These are phyloP conservation scores for Ctenodactylus gundi DNA, from an alignment of 2,113 vertebrate genomes.

Conservation along the genomic window DNA sequence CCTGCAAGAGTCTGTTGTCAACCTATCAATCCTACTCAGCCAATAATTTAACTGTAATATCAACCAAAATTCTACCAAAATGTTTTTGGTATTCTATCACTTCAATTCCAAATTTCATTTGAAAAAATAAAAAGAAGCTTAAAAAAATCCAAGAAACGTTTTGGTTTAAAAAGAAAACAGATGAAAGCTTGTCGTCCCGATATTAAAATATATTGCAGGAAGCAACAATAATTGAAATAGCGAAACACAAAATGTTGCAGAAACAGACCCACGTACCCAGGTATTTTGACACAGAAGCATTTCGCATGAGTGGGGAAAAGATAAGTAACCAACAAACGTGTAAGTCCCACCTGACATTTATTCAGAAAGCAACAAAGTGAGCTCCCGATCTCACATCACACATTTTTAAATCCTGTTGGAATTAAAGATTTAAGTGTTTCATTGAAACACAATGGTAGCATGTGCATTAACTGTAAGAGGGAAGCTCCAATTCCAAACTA, in stretches of 20 bases:
- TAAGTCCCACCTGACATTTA: background rate
- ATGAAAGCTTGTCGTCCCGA: background rate
- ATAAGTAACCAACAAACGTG: background rate
- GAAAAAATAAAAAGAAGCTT: background rate
- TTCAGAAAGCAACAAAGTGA: background rate
- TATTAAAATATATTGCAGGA: background rate
- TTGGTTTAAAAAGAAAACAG: background rate
- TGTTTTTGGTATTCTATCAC: background rate
- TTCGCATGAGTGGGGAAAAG: background rate
- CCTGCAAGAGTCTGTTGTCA: background rate
- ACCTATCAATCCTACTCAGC: background rate
- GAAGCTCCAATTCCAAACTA: background rate
- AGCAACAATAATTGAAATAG: background rate
- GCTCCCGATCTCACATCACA: background rate
- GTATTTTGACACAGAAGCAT: background rate
- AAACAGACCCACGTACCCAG: background rate
- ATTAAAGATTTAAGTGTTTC: conserved; percentile 22
- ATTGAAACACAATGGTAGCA: background rate
- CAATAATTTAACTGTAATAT: background rate
- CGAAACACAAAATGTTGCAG: background rate
- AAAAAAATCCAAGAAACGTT: background rate
- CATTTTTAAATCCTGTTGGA: background rate
- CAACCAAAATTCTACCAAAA: background rate
- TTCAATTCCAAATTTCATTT: background rate
- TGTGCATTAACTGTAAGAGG: background rate